phyloP scores from a whole-genome alignment of 64 coral and sea anemone genomes.

The Montipora sp. region DNA sequence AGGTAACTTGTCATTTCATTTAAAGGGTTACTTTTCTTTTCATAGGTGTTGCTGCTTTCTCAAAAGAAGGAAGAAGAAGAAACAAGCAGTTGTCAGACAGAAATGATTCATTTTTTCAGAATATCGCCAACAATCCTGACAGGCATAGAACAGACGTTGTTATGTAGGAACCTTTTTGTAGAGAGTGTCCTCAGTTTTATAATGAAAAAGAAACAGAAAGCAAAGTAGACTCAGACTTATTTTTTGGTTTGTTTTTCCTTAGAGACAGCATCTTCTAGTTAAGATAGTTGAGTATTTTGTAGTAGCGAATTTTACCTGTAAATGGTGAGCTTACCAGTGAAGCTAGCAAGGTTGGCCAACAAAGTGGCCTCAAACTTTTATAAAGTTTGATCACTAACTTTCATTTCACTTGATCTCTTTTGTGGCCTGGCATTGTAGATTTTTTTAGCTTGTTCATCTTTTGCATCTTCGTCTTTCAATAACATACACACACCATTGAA shows the following conservation, averaged over 20 bases:
- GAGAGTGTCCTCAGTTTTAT: conserved; percentile 50
- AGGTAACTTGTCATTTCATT: too few species aligned
- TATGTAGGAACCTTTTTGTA: conserved; percentile 33
- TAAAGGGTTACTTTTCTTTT: background rate
- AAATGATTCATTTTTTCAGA: conserved; percentile 45
- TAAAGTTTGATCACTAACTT: conserved; percentile 13
- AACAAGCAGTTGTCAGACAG: conserved; percentile 68
- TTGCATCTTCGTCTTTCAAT: background rate
- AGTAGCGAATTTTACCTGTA: conserved; percentile 23
- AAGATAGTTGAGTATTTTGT: conserved; percentile 12
- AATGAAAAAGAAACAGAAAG: conserved; percentile 32
- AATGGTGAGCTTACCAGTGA: background rate
- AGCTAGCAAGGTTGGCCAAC: background rate
- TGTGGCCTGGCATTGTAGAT: background rate
- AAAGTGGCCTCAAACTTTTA: conserved; percentile 15
- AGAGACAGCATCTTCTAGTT: conserved; percentile 19
- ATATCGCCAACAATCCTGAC: background rate
- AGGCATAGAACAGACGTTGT: conserved; percentile 3
- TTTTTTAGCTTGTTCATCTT: background rate
- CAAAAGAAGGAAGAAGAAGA: conserved; percentile 84
- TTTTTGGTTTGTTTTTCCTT: conserved; percentile 4
- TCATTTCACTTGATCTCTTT: background rate
- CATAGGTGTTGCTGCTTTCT: conserved; percentile 77
- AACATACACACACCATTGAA: background rate
- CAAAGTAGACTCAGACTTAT: background rate